phyloP scores from a whole-genome alignment of 2,797 vertebrate species.

The Hydrophis major region DNA sequence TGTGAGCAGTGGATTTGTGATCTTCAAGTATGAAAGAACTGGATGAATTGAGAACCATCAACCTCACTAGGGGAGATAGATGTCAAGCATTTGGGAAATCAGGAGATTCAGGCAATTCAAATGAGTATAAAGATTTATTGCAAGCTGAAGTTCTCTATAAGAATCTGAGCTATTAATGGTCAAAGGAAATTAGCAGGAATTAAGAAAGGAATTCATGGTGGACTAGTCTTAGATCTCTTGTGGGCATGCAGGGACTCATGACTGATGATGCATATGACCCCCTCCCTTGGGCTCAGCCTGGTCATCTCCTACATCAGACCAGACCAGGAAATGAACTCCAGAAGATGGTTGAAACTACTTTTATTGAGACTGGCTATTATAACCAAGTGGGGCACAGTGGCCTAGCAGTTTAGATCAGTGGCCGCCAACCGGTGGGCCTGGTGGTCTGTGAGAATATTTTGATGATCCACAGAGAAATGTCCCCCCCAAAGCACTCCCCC shows the following conservation, averaged over 20 bases:
- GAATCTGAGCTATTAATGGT: neutral
- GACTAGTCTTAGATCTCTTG: neutral
- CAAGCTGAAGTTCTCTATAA: neutral
- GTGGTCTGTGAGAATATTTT: too few relatives aligned
- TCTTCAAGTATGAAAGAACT: neutral
- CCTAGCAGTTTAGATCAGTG: neutral
- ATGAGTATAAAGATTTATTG: neutral
- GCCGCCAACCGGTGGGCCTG: too few relatives aligned
- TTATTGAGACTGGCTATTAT: neutral
- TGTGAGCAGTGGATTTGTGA: neutral
- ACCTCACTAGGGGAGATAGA: neutral
- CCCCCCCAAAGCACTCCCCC: too few relatives aligned
- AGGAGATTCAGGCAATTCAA: neutral
- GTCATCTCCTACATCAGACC: neutral
- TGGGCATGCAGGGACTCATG: neutral
- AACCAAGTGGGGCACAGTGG: neutral
- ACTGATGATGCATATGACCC: neutral
- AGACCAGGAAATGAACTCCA: neutral
- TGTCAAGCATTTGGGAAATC: neutral
- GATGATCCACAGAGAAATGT: too few relatives aligned
- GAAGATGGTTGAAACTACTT: neutral
- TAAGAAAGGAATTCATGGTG: neutral
- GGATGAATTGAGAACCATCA: neutral
- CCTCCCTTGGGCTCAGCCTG: neutral
- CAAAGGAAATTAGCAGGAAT: neutral